Evolutionary conservation across 2,113 vertebrate species (phyloP).

Genomic region (Helogale parvula): DNA sequence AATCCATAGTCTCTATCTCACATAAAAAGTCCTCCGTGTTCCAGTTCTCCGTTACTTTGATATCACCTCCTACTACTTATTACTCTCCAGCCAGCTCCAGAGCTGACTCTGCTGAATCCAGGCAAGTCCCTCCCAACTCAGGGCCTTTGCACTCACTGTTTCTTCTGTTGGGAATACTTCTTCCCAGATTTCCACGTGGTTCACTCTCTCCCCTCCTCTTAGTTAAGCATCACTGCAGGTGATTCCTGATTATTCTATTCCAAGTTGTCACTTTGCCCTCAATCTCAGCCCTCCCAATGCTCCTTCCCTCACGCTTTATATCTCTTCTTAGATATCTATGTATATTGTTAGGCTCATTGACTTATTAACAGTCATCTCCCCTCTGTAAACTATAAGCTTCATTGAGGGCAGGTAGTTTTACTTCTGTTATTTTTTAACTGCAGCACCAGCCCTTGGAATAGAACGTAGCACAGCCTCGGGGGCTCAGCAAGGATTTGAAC

Average conservation of each 20-base stretch:
- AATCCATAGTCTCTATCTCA: background rate
- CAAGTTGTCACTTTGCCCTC: background rate
- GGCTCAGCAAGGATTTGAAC: background rate
- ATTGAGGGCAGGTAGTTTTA: background rate
- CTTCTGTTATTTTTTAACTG: background rate
- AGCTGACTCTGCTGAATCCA: background rate
- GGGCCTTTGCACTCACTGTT: background rate
- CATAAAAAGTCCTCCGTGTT: background rate
- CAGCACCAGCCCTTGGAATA: background rate
- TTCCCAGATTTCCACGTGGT: background rate
- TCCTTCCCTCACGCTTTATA: background rate
- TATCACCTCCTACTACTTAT: background rate
- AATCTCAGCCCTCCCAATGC: background rate
- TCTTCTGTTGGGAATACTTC: background rate
- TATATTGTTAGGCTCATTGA: slow-evolving; percentile 1
- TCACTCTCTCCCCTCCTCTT: background rate
- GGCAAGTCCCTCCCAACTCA: background rate
- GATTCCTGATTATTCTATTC: background rate
- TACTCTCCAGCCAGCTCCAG: background rate
- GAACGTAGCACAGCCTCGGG: background rate
- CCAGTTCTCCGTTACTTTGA: background rate
- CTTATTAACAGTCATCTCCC: background rate
- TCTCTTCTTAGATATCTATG: background rate
- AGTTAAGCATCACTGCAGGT: background rate
- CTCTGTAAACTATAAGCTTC: slow-evolving; percentile 12